Evolutionary conservation across 2,113 vertebrate genomes (phyloP), one percentile per base, ranked within the genome.

Genomic region (Nibea albiflora): DNA sequence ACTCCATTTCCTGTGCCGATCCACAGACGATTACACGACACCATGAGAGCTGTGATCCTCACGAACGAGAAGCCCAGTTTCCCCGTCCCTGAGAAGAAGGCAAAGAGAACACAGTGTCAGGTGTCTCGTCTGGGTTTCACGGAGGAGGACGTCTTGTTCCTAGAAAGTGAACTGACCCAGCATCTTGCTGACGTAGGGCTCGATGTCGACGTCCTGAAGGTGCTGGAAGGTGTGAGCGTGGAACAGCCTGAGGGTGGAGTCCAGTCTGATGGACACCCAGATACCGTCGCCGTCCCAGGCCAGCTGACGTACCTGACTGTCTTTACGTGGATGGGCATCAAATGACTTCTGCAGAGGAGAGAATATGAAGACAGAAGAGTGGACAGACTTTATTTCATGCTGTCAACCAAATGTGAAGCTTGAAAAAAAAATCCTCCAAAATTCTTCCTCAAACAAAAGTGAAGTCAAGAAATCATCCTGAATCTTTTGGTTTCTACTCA

Each of bases 161-260:
- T 1, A 19, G 5, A 54, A n/a, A n/a, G 20, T 0, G 15, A 22
- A 81, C 92, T 31, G 47, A 99, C 98, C 98, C 39, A 99, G 93
- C 98, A 99, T 99, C 94, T 99, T 99, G 96, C 98, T 99, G 96
- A 99, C 98, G 0, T 99, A 99, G 54, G 98, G 98, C 86, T 99
- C 98, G 1, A 99, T 99, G 94, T 99, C 98, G 0, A 99, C 97
- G 1, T 99, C 98, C 86, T 99, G 98, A 19, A 99, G 96, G 78
- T 99, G 98, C 85, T 99, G 98, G 85, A 96, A 96, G 78, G 97
- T 99, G 93, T 97, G 98, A 14, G 98, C 98, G 0, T 99, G 98
- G 90, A 98, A 99, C 28, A 99, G 95, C 78, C 98, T 94, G 85
- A 99, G 94, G 0, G 98, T 99, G 71, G 98, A 99, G 91, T 99